Conservation (phyloP, 2,113 vertebrate genomes). For the Poecilia latipinna region DNA sequence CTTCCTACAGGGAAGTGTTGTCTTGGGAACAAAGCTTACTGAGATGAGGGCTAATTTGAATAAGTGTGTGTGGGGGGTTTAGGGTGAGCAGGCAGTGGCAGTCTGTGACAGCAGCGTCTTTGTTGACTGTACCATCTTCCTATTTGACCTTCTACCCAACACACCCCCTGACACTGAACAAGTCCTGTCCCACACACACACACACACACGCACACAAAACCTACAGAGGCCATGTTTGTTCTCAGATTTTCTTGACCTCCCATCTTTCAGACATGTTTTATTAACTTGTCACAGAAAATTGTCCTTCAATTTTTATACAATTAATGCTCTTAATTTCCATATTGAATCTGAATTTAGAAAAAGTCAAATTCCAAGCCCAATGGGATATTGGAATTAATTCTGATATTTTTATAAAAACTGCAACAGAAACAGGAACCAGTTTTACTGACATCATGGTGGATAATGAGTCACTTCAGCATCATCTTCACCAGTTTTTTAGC, state of each 20-base stretch:
- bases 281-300: no score
- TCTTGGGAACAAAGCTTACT: not conserved
- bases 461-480: not conserved
- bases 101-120: slow-evolving; percentile 51
- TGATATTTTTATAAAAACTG: not conserved
- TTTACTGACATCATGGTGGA: no score
- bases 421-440: not conserved
- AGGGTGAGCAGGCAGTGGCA: slow-evolving; percentile 28
- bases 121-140: slow-evolving; percentile 51
- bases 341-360: not conserved
- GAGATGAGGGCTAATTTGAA: no score
- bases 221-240: not conserved
- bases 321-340: not conserved
- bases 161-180: slow-evolving; percentile 4
- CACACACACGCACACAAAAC: slow-evolving; percentile 7
- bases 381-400: not conserved
- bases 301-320: not conserved
- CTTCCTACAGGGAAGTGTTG: not conserved
- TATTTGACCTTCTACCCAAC: slow-evolving; percentile 23
- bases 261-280: not conserved
- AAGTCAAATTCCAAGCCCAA: not conserved
- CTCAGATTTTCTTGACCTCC: not conserved
- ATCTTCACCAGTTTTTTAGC: not conserved
- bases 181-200: slow-evolving; percentile 11
- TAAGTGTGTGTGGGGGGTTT: slow-evolving; percentile 5